Evolutionary conservation across 2,797 vertebrate genomes (phyloP), one percentile per base, ranked within the genome.

Genomic region (Syngnathus acus): DNA sequence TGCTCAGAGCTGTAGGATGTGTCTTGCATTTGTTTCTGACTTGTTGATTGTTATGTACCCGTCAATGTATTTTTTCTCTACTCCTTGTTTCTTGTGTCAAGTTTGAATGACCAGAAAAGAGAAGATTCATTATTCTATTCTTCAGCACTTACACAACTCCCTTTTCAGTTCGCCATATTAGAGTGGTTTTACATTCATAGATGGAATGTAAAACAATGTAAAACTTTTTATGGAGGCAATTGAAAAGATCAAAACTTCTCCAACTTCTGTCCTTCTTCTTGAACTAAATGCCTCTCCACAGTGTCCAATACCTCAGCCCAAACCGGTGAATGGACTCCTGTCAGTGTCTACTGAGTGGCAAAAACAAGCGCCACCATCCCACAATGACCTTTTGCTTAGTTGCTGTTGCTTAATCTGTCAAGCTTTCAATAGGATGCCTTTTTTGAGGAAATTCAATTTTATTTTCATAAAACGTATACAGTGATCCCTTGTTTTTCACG

Each of bases 271-370:
- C 84, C 80, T 90, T 91, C 86, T 83, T 67, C 87, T 89, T 90
- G 86, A 90, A 84, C 77, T 91, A 88, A 91, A 84, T 72, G 82
- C 85, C 84, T 91, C 79, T 91, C 86, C 85, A 66, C 89, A 90
- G 90, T 89, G 81, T 86, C 79, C 78, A 84, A 79, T 84, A 88
- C 82, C 78, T 82, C 79, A 71, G 77, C 81, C 82, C 86, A 75
- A 81, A 77, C 82, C 80, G 26, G 76, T 81, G 84, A 89, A 84
- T 86, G 83, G 86, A 87, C 72, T 86, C 74, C 76, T 79, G 67
- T 82, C 77, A 79, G 66, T 87, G 83, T 78, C 73, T 65, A 78
- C 67, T 80, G 62, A n/a, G 19, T 60, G 17, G 58, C 17, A 43
- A 61, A 43, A 2, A 23, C 11, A 23, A 62, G n/a, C 13, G 21